phyloP scores from a whole-genome alignment of 2,888 invertebrate species.

The Noctua pronuba region DNA sequence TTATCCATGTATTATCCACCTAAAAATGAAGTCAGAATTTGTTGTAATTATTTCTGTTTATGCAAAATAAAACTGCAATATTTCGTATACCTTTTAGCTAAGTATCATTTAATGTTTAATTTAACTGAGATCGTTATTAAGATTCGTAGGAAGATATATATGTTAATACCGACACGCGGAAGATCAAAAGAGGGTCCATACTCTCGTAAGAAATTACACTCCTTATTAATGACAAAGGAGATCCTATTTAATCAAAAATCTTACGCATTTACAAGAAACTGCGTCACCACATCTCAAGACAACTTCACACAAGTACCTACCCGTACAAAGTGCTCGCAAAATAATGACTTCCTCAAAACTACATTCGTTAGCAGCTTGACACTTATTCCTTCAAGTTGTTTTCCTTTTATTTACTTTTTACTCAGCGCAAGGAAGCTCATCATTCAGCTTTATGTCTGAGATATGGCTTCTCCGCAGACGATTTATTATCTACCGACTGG shows the following conservation, averaged over 20 bases:
- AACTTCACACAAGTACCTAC: conserved; percentile 11
- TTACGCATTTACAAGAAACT: conserved; percentile 11
- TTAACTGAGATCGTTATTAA: too few relatives aligned
- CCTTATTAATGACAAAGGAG: not conserved
- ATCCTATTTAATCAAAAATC: not conserved
- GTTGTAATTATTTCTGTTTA: not conserved
- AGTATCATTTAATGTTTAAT: not conserved
- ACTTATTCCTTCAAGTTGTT: conserved; percentile 11
- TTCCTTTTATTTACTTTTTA: conserved; percentile 32
- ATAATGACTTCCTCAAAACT: conserved; percentile 53
- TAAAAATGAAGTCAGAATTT: not conserved
- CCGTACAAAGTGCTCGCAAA: conserved; percentile 14
- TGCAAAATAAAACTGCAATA: not conserved
- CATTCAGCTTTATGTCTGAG: conserved; percentile 18
- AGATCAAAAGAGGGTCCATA: not conserved
- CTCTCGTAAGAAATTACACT: not conserved
- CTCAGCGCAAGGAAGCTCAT: conserved; percentile 37
- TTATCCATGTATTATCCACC: not conserved
- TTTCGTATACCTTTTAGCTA: not conserved
- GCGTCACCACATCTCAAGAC: not conserved
- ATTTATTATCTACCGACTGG: conserved; percentile 23
- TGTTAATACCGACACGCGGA: not conserved
- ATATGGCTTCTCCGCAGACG: conserved; percentile 20
- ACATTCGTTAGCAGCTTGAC: conserved; percentile 19
- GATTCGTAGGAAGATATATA: not conserved